Conservation (phyloP, 2,797 vertebrate species). For the Bovichtus diacanthus region DNA sequence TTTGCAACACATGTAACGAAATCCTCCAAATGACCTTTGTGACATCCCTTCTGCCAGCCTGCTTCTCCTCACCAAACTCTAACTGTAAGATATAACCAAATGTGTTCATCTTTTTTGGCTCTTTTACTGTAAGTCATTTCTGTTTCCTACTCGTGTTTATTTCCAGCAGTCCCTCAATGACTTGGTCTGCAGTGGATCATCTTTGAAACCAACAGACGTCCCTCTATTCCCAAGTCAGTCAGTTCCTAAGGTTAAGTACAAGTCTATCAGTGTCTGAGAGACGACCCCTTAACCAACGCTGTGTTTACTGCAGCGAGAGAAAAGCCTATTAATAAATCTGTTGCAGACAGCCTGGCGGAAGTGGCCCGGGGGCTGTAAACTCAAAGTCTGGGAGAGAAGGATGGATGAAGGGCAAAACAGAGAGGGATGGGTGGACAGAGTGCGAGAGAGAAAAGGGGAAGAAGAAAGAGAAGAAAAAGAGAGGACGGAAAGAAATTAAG, state of each 20-base stretch:
- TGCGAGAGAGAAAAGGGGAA: neutral
- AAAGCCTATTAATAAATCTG: slow-evolving; percentile 80
- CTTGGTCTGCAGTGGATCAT: slow-evolving; percentile 24
- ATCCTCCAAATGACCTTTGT: neutral
- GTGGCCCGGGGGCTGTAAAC: slow-evolving; percentile 76
- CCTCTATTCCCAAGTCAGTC: slow-evolving; percentile 36
- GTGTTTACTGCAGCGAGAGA: slow-evolving; percentile 75
- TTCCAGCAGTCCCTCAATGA: slow-evolving; percentile 4
- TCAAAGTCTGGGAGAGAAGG: slow-evolving; percentile 48
- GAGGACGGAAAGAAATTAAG: slow-evolving; percentile 34
- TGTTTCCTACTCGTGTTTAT: slow-evolving; percentile 26
- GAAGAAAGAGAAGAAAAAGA: slow-evolving; percentile 15
- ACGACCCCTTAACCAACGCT: slow-evolving; percentile 62
- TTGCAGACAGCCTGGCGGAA: slow-evolving; percentile 77
- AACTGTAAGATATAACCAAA: neutral
- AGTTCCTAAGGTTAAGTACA: slow-evolving; percentile 59
- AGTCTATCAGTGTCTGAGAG: slow-evolving; percentile 69
- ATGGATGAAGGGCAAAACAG: slow-evolving; percentile 54
- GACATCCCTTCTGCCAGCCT: neutral
- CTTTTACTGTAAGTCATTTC: neutral
- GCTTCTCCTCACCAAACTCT: neutral
- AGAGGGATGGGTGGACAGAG: slow-evolving; percentile 37
- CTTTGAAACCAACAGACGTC: slow-evolving; percentile 43
- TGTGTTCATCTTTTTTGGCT: neutral
- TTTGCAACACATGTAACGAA: slow-evolving; percentile 10